phyloP scores from a whole-genome alignment of 2,888 invertebrate species.

The Eretmocerus hayati region DNA sequence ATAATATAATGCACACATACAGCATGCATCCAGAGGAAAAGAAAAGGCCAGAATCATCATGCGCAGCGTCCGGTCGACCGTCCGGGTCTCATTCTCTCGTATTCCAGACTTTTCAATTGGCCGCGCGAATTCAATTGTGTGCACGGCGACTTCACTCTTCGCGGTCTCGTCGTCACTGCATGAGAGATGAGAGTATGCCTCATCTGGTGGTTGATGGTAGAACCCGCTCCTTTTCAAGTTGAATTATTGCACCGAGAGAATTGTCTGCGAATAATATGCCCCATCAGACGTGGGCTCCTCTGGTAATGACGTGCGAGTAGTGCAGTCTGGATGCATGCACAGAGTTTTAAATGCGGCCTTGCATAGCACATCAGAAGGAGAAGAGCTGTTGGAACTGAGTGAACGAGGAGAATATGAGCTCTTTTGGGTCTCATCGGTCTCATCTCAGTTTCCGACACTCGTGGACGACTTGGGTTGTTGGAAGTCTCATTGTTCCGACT shows the following conservation, averaged over 20 bases:
- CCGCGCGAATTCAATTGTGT: slow-evolving; percentile 2
- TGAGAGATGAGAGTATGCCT: no score
- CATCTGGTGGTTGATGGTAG: not conserved
- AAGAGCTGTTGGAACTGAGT: no score
- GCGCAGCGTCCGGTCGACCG: no score
- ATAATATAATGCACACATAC: no score
- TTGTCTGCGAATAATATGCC: not conserved
- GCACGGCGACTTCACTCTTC: not conserved
- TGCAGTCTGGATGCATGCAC: no score
- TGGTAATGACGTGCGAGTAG: not conserved
- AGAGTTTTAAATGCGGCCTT: no score
- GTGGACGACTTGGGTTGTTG: not conserved
- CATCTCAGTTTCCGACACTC: not conserved
- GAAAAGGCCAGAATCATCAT: no score
- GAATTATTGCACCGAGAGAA: slow-evolving; percentile 1
- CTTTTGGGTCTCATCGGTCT: not conserved
- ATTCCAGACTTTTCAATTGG: slow-evolving; percentile 1
- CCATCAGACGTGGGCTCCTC: not conserved
- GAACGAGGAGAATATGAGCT: not conserved
- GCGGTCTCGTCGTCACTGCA: not conserved
- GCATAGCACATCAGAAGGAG: no score
- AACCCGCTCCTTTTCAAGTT: slow-evolving; percentile 1
- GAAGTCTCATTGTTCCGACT: no score
- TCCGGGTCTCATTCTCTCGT: not conserved
- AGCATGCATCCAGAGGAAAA: no score